Percentiles rank a stretch among this genome's conserved stretches.
Conservation (phyloP, 2,113 vertebrate species). For the Bubo scandiacus region DNA sequence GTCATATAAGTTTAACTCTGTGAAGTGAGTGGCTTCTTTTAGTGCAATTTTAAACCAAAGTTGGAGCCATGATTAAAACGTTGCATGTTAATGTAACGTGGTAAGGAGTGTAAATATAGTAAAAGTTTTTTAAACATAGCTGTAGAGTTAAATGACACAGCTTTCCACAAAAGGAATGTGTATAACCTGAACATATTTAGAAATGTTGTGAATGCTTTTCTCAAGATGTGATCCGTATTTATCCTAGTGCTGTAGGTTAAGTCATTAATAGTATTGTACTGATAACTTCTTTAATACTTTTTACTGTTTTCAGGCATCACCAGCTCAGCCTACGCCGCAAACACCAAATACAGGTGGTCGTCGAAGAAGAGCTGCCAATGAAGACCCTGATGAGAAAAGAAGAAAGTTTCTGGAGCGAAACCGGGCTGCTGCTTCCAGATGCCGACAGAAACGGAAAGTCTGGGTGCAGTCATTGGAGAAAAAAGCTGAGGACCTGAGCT, state of each 20-base stretch:
- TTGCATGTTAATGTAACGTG: neutral
- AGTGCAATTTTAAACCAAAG: neutral
- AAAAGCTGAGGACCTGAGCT: constrained; percentile 91
- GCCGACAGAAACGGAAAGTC: constrained; percentile 96
- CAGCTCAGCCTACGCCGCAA: constrained; percentile 86
- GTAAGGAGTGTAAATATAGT: neutral
- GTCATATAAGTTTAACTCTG: neutral
- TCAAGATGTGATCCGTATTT: neutral
- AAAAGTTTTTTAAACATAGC: neutral
- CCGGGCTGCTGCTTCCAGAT: constrained; percentile 93
- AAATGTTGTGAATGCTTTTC: neutral
- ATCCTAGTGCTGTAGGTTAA: neutral
- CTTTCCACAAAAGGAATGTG: neutral
- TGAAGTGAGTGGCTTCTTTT: neutral
- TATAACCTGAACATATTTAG: neutral
- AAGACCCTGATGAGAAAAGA: constrained; percentile 96
- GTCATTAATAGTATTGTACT: neutral
- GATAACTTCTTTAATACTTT: neutral
- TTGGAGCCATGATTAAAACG: neutral
- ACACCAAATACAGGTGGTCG: constrained; percentile 90
- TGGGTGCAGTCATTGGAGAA: constrained; percentile 98
- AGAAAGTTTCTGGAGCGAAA: constrained; percentile 97
- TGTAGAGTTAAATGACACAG: neutral
- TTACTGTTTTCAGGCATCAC: constrained; percentile 82
- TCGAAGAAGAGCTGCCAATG: constrained; percentile 91